Percentiles rank a stretch among this genome's conserved stretches.
Evolutionary conservation across 2,797 vertebrate species (phyloP).

Genomic region (Varecia variegata): DNA sequence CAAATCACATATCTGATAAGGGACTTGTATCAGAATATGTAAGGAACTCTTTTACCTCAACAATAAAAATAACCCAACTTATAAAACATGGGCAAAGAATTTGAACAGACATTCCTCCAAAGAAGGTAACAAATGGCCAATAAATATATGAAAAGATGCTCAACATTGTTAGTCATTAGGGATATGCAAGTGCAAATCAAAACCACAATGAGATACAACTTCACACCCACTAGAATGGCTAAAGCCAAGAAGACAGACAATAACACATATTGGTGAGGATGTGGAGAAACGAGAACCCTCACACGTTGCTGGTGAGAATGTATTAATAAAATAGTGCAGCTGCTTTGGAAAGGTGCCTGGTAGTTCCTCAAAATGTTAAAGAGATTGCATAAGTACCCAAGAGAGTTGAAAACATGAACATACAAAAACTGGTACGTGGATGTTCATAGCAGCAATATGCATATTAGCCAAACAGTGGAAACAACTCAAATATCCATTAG

Average conservation of each 20-base stretch:
- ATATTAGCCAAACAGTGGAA: neutral
- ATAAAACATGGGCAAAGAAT: neutral
- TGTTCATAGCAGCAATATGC: neutral
- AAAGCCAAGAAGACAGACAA: neutral
- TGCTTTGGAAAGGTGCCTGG: neutral
- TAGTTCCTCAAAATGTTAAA: neutral
- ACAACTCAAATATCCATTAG: neutral
- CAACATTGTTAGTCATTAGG: neutral
- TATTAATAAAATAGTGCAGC: neutral
- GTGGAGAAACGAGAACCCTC: neutral
- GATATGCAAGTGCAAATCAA: constrained; percentile 21
- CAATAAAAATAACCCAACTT: neutral
- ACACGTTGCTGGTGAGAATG: neutral
- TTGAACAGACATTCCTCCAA: constrained; percentile 4
- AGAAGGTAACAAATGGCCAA: neutral
- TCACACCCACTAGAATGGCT: neutral
- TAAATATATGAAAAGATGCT: neutral
- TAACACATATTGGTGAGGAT: neutral
- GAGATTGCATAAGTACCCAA: neutral
- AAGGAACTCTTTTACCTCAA: neutral
- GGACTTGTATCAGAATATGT: neutral
- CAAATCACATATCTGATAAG: neutral
- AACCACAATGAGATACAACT: neutral
- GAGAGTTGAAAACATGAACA: neutral
- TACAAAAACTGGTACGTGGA: neutral